Evolutionary conservation across 2,888 invertebrate species (phyloP).

Genomic region (Arctia plantaginis): DNA sequence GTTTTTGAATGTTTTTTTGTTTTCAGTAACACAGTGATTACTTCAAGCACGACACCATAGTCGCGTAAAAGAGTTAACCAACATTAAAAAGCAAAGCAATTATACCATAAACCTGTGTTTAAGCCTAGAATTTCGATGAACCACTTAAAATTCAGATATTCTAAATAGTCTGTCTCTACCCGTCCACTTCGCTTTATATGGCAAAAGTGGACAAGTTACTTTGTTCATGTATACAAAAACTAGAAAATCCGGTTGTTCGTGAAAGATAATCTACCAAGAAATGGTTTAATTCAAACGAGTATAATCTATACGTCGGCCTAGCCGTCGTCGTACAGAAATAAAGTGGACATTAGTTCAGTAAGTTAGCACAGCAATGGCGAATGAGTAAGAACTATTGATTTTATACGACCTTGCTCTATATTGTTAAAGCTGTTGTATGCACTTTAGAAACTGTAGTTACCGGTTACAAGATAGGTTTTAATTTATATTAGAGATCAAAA

Average conservation of each 20-base stretch:
- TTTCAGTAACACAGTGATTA: too few species aligned
- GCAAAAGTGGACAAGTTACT: slow-evolving; percentile 44
- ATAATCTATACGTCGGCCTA: slow-evolving; percentile 53
- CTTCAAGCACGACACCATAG: background rate
- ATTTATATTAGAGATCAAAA: slow-evolving; percentile 13
- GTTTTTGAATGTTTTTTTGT: too few species aligned
- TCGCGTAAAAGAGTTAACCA: background rate
- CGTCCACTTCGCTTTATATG: slow-evolving; percentile 43
- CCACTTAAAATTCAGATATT: slow-evolving; percentile 50
- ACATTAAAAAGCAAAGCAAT: background rate
- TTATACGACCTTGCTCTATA: slow-evolving; percentile 36
- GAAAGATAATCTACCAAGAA: slow-evolving; percentile 55
- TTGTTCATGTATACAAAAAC: slow-evolving; percentile 55
- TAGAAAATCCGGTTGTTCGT: slow-evolving; percentile 61
- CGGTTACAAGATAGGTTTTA: background rate
- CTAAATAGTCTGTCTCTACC: slow-evolving; percentile 36
- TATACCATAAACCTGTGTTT: background rate
- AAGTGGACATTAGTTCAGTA: slow-evolving; percentile 32
- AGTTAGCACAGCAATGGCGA: slow-evolving; percentile 26
- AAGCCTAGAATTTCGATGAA: slow-evolving; percentile 41
- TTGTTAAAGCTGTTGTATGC: slow-evolving; percentile 15
- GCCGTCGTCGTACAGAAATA: slow-evolving; percentile 41
- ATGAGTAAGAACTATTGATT: slow-evolving; percentile 33
- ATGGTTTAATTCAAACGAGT: slow-evolving; percentile 45
- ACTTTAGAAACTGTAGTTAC: slow-evolving; percentile 16